Evolutionary conservation across 2,888 invertebrate species (phyloP).

Genomic region (Thecocarcelia acutangulata): DNA sequence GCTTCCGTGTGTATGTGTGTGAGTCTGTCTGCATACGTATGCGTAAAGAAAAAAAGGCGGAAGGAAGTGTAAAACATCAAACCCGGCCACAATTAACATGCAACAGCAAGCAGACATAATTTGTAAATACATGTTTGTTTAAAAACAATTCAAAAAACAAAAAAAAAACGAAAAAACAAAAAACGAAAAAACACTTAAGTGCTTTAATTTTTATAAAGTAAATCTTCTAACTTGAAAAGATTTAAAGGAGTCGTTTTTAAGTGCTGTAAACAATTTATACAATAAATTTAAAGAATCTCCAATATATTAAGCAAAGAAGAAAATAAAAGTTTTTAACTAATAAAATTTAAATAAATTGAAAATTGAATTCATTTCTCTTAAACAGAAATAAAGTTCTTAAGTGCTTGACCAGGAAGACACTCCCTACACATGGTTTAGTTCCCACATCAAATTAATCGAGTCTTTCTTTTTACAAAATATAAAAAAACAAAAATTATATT

Average conservation of each 20-base stretch:
- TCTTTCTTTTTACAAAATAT: too few relatives aligned
- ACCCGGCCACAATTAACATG: conserved; percentile 62
- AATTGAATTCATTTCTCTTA: background rate
- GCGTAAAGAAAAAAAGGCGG: conserved; percentile 31
- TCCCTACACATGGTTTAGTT: too few relatives aligned
- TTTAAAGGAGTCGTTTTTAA: background rate
- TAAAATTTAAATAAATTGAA: conserved; percentile 8
- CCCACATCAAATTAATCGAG: too few relatives aligned
- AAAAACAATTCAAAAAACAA: background rate
- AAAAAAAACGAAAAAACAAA: background rate
- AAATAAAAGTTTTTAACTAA: conserved; percentile 23
- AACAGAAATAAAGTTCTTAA: conserved; percentile 30
- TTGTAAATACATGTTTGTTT: conserved; percentile 39
- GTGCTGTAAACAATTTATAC: background rate
- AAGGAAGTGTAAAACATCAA: conserved; percentile 59
- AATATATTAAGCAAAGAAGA: background rate
- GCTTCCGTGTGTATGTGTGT: background rate
- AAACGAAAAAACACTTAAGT: background rate
- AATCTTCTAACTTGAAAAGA: background rate
- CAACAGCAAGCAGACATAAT: conserved; percentile 61
- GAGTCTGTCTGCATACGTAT: background rate
- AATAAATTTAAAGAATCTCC: background rate
- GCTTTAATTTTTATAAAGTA: too few relatives aligned
- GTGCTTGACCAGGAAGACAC: background rate
- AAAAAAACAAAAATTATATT: too few relatives aligned